Evolutionary conservation across 1,140 invertebrate species (phyloP).

Genomic region (Phocides pigmalion): DNA sequence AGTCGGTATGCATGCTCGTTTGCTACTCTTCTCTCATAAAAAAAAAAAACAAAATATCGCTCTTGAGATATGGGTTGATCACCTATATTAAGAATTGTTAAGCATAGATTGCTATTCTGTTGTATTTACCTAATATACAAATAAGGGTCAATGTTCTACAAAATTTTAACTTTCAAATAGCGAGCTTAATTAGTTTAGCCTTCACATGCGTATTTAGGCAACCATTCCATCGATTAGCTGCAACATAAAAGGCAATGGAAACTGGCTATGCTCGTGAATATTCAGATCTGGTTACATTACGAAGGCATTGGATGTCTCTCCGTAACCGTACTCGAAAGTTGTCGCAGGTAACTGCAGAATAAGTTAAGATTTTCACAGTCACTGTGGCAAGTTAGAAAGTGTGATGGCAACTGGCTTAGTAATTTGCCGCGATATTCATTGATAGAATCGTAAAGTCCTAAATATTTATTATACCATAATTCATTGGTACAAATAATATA

Average conservation of each 20-base stretch:
- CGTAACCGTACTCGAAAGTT: conserved; percentile 31
- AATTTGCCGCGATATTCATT: not conserved
- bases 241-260: conserved; percentile 30
- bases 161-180: conserved; percentile 13
- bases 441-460: conserved; percentile 19
- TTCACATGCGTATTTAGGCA: conserved; percentile 20
- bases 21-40: too few relatives aligned
- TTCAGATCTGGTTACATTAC: conserved; percentile 34
- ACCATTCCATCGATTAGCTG: not conserved
- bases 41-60: too few relatives aligned
- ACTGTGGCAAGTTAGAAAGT: conserved; percentile 27
- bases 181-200: conserved; percentile 1
- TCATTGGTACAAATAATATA: too few relatives aligned
- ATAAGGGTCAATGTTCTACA: not conserved
- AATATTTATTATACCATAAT: too few relatives aligned
- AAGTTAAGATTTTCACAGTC: conserved; percentile 24
- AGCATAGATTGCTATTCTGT: not conserved
- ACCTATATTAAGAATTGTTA: too few relatives aligned
- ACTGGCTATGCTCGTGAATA: conserved; percentile 16
- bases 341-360: conserved; percentile 23
- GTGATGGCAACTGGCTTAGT: conserved; percentile 18
- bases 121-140: not conserved
- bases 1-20: too few relatives aligned
- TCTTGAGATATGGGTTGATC: too few relatives aligned
- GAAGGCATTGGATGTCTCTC: conserved; percentile 35